These are phyloP conservation scores for Thaleichthys pacificus DNA, from an alignment of 2,797 vertebrate species.

Conservation along the genomic window DNA sequence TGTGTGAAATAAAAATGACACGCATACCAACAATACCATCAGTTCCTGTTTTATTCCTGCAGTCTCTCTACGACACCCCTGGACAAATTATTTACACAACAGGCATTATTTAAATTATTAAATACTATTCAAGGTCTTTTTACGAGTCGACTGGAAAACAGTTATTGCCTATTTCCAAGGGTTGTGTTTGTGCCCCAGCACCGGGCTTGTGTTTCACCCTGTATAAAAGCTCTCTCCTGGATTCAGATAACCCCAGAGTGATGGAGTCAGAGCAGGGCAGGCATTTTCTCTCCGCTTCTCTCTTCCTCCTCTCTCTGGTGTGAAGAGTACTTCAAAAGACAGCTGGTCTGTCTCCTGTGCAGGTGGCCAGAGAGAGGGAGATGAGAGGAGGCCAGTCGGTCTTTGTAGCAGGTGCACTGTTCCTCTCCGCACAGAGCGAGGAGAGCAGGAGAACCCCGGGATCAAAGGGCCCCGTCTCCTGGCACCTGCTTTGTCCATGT, in stretches of 20 bases:
- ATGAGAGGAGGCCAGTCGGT: slow-evolving; percentile 61
- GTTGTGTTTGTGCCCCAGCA: background rate
- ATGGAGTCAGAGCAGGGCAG: background rate
- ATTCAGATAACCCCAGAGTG: background rate
- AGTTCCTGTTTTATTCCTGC: background rate
- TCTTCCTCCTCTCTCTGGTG: background rate
- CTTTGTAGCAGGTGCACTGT: slow-evolving; percentile 70
- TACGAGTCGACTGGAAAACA: slow-evolving; percentile 48
- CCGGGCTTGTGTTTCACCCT: background rate
- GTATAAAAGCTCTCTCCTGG: background rate
- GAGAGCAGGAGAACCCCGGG: slow-evolving; percentile 48
- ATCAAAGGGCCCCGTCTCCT: slow-evolving; percentile 66
- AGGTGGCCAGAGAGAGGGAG: slow-evolving; percentile 46
- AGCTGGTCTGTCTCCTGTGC: slow-evolving; percentile 57
- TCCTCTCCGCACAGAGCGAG: slow-evolving; percentile 61
- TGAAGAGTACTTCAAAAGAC: slow-evolving; percentile 69
- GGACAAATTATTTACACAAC: slow-evolving; percentile 48
- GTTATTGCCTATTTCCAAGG: slow-evolving; percentile 78
- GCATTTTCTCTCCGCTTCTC: background rate
- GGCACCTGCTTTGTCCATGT: slow-evolving; percentile 19
- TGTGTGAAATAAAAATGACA: slow-evolving; percentile 1
- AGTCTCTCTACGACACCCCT: background rate
- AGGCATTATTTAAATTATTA: slow-evolving; percentile 47
- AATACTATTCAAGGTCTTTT: slow-evolving; percentile 53
- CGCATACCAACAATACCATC: background rate